A percentile compares a stretch with the other conserved stretches of the same genome.
Conservation (phyloP, 2,797 vertebrate genomes). For the Sternarchorhynchus goeldii region DNA sequence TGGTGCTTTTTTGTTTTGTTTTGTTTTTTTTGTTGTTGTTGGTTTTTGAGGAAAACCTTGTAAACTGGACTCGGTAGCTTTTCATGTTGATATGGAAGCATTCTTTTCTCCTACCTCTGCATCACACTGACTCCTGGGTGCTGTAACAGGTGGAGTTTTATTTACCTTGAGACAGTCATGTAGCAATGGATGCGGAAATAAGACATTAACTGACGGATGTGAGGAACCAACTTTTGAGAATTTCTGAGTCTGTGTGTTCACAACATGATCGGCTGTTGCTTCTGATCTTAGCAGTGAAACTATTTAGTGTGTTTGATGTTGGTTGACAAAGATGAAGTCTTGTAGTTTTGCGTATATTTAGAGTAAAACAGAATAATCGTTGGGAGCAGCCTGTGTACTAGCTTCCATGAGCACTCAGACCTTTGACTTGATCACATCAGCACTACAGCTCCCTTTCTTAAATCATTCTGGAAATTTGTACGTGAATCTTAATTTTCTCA, state of each 20-base stretch:
- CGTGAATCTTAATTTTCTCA: background rate
- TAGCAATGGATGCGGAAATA: conserved; percentile 14
- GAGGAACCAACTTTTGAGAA: conserved; percentile 33
- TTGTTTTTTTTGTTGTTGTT: background rate
- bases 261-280: conserved; percentile 47
- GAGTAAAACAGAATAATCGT: background rate
- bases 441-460: background rate
- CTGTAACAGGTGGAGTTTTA: conserved; percentile 39
- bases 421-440: background rate
- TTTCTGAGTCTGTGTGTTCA: conserved; percentile 59
- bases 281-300: conserved; percentile 57
- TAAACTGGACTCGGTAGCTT: background rate
- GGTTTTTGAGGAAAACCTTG: conserved; percentile 3
- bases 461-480: background rate
- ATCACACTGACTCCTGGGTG: conserved; percentile 50
- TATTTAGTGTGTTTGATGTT: conserved; percentile 7
- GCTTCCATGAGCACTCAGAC: background rate
- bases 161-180: conserved; percentile 7
- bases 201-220: conserved; percentile 57
- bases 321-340: conserved; percentile 12
- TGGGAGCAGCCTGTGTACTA: background rate
- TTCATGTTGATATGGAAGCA: conserved; percentile 52
- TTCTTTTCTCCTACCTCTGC: conserved; percentile 59
- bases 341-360: background rate
- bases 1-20: background rate